phyloP scores from a whole-genome alignment of 2,797 vertebrate genomes.

The Esox lucius region DNA sequence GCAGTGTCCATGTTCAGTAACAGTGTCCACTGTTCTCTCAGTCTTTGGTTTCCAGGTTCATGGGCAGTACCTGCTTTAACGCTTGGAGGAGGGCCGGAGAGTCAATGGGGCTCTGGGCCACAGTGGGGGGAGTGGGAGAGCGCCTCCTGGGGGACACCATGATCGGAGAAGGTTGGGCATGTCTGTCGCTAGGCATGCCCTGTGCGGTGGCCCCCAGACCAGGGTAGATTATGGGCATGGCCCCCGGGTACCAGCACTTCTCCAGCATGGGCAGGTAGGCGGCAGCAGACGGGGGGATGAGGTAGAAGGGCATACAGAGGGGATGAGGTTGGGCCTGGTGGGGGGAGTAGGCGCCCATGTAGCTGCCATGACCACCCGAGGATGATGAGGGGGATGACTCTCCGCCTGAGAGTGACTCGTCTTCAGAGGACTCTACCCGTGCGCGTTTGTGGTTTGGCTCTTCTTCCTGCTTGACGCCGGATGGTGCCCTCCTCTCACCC shows the following conservation, averaged over 20 bases:
- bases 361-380: conserved; percentile 73
- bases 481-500: conserved; percentile 72
- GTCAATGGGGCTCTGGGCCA: conserved; percentile 84
- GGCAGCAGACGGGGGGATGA: conserved; percentile 89
- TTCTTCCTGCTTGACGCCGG: conserved; percentile 89
- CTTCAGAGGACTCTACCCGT: conserved; percentile 83
- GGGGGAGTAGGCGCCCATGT: conserved; percentile 84
- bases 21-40: conserved; percentile 58
- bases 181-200: conserved; percentile 78
- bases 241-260: conserved; percentile 95
- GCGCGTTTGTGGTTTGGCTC: conserved; percentile 83
- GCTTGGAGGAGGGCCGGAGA: conserved; percentile 92
- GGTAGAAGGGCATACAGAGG: conserved; percentile 96
- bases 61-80: conserved; percentile 91
- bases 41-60: conserved; percentile 98
- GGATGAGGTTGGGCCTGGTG: conserved; percentile 81
- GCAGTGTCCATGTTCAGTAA: conserved; percentile 28
- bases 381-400: conserved; percentile 63
- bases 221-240: conserved; percentile 87
- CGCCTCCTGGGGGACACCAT: conserved; percentile 86
- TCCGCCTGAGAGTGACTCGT: conserved; percentile 79
- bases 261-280: conserved; percentile 97
- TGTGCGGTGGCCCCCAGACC: conserved; percentile 80
- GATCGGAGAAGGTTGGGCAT: conserved; percentile 70
- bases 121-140: conserved; percentile 76